These are phyloP conservation scores for Seira sanloemensis DNA, from an alignment of 2,888 invertebrate genomes.

Conservation along the genomic window DNA sequence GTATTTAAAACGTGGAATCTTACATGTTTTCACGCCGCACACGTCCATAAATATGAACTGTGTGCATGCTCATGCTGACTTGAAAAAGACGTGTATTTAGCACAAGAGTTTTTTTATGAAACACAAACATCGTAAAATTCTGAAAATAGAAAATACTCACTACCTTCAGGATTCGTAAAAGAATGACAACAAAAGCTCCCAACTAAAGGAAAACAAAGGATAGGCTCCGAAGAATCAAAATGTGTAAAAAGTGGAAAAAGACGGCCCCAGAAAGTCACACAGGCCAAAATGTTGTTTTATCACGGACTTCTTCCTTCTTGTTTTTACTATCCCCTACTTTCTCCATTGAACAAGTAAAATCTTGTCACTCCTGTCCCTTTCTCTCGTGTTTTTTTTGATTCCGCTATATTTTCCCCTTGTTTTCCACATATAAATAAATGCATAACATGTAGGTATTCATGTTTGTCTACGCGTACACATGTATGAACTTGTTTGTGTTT, in stretches of 20 bases:
- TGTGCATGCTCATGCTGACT: too few relatives aligned
- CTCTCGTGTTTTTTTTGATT: constrained; percentile 16
- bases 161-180: not conserved
- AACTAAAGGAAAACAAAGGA: too few relatives aligned
- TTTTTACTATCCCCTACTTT: constrained; percentile 3
- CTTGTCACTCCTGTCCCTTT: constrained; percentile 52
- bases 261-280: not conserved
- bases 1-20: too few relatives aligned
- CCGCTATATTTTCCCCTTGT: constrained; percentile 20
- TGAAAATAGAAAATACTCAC: too few relatives aligned
- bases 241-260: constrained; percentile 31
- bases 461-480: constrained; percentile 51
- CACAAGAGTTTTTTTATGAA: too few relatives aligned
- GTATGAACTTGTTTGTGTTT: constrained; percentile 51
- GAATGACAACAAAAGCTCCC: constrained; percentile 38
- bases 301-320: not conserved
- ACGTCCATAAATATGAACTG: too few relatives aligned
- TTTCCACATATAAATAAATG: constrained; percentile 52
- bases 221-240: constrained; percentile 53
- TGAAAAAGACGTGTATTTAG: too few relatives aligned
- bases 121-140: too few relatives aligned
- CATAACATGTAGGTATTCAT: constrained; percentile 55
- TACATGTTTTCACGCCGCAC: too few relatives aligned
- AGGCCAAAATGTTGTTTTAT: not conserved
- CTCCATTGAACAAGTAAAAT: constrained; percentile 18